Base-by-base conservation (phyloP, 2,888 invertebrate genomes). In the Maniola hyperantus region DNA sequence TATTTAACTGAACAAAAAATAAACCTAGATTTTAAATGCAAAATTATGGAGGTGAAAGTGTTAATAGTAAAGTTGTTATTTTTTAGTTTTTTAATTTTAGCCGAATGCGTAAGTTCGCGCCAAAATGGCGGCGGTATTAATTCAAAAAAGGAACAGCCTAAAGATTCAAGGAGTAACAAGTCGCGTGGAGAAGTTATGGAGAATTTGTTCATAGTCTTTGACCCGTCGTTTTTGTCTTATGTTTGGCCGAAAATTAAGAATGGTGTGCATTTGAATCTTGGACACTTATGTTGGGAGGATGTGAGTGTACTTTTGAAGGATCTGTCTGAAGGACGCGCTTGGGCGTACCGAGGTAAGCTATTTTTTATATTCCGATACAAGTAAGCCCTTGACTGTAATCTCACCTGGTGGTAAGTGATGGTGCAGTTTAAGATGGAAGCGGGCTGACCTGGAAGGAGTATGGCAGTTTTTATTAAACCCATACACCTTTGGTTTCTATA, bases 271-370 rank as follows among this genome's bases (percentile, higher is more conserved):
- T 77, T 93, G 71, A 79, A 81, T 66, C 72, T 93, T 59, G 85
- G 84, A n/a, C 71, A 77, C 11, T 71, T 76, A 8, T 94, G 94
- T 77, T 90, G 88, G 82, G 81, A 83, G 1, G 91, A 93, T 69
- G 73, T 93, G 66, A 83, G 84, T 48, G 76, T 83, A 67, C 89
- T 92, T 73, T 87, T 90, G 68, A 83, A 76, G 71, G 93, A 91
- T 66, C 76, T 93, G 69, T 75, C 81, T 0, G 86, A 83, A n/a
- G 92, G 90, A 6, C 83, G 85, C 66, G 83, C 84, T 46, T 94
- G 94, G 94, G 92, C 93, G 0, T 85, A 92, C 65, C 88, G 80
- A 76, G 90, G 94, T 93, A 78, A 91, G 93, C n/a, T n/a, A n/a
- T 61, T 53, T 33, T 53, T 51, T 11, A 44, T 6, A 13, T 11